Evolutionary conservation across 2,113 vertebrate genomes (phyloP).

Genomic region (Leuciscus idus): DNA sequence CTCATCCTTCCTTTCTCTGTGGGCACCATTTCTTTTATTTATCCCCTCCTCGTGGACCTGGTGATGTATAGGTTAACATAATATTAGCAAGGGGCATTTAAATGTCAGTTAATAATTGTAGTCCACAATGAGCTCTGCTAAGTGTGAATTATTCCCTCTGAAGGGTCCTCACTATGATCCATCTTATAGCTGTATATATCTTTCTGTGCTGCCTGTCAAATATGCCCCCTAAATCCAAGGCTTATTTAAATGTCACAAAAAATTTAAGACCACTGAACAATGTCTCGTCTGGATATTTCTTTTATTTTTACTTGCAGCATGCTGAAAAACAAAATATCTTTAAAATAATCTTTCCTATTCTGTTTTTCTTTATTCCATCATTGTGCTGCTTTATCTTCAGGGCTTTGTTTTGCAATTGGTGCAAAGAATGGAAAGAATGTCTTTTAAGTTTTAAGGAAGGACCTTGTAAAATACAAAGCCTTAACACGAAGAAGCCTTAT

Average conservation of each 20-base stretch:
- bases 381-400: not conserved
- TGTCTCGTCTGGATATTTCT: not conserved
- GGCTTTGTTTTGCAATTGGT: not conserved
- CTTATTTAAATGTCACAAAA: slow-evolving; percentile 32
- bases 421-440: not conserved
- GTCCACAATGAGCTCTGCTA: slow-evolving; percentile 8
- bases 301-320: slow-evolving; percentile 18
- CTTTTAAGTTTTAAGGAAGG: not conserved
- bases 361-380: not conserved
- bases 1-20: not conserved
- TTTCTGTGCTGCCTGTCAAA: slow-evolving; percentile 9
- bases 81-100: slow-evolving; percentile 26
- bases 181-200: slow-evolving; percentile 26
- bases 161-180: slow-evolving; percentile 22
- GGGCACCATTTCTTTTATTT: slow-evolving; percentile 24
- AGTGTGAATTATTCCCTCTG: slow-evolving; percentile 32
- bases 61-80: slow-evolving; percentile 35
- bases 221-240: slow-evolving; percentile 19
- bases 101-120: slow-evolving; percentile 43
- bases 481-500: not conserved
- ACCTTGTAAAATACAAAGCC: not conserved
- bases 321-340: not conserved
- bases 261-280: not conserved
- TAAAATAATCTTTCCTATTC: not conserved
- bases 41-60: not conserved